Evolutionary conservation across 2,797 vertebrate genomes (phyloP).

Genomic region (Eurystomus glaucurus): DNA sequence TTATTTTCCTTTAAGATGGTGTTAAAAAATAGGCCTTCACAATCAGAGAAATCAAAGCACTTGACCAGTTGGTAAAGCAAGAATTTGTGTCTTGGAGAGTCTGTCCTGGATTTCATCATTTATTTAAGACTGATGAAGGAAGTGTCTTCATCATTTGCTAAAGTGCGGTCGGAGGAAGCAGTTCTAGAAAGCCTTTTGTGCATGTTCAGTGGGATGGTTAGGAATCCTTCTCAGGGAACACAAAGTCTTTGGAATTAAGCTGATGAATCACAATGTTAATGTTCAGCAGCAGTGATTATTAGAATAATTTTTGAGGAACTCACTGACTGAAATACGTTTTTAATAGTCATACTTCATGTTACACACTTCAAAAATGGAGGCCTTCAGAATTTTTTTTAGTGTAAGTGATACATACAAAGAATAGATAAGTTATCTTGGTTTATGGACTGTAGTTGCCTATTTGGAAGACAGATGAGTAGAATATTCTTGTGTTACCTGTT

Average conservation of each 20-base stretch:
- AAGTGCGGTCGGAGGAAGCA: neutral
- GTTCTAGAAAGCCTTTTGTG: neutral
- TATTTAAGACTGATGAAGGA: neutral
- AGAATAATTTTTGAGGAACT: conserved; percentile 10
- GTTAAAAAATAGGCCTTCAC: neutral
- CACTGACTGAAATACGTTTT: neutral
- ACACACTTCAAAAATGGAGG: neutral
- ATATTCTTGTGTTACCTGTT: neutral
- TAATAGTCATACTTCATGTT: neutral
- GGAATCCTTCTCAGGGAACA: neutral
- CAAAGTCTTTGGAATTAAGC: neutral
- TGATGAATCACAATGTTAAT: neutral
- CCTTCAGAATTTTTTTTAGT: neutral
- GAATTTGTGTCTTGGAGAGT: neutral
- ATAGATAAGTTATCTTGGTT: neutral
- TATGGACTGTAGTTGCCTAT: neutral
- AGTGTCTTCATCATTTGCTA: neutral
- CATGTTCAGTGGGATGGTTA: neutral
- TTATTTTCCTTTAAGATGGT: neutral
- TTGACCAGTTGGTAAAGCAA: neutral
- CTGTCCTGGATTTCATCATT: neutral
- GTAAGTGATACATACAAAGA: neutral
- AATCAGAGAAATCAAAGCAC: neutral
- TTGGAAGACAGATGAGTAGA: neutral
- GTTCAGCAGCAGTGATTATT: neutral